These are phyloP conservation scores for human (Homo sapiens) DNA, from an alignment of 2,113 vertebrate species.

Conservation along the genomic window DNA sequence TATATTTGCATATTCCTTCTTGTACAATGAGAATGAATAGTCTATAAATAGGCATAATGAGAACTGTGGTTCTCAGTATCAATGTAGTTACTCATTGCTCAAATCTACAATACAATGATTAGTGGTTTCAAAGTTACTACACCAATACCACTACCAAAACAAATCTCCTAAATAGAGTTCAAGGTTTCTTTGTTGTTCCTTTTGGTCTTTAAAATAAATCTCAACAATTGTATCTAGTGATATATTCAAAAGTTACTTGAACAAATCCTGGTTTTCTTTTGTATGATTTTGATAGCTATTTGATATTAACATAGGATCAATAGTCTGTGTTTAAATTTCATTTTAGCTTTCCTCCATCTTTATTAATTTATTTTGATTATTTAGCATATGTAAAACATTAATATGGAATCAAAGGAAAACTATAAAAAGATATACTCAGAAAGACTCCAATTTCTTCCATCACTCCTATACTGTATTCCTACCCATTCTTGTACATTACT, in stretches of 20 bases:
- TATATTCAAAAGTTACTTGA: background rate
- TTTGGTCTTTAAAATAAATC: conserved; percentile 20
- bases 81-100: background rate
- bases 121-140: background rate
- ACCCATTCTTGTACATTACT: background rate
- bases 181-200: background rate
- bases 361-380: conserved; percentile 14
- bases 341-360: background rate
- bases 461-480: background rate
- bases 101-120: background rate
- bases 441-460: background rate
- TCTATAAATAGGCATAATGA: background rate
- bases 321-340: background rate
- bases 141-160: background rate
- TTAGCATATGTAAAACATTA: background rate
- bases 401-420: conserved; percentile 18
- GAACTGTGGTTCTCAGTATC: background rate
- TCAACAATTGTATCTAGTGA: background rate
- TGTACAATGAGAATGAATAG: background rate
- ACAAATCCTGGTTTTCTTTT: background rate
- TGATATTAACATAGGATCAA: background rate
- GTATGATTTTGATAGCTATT: background rate
- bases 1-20: background rate
- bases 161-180: background rate
- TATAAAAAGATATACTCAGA: background rate